Conservation (phyloP, 2,888 invertebrate genomes). For the Elmis aenea region DNA sequence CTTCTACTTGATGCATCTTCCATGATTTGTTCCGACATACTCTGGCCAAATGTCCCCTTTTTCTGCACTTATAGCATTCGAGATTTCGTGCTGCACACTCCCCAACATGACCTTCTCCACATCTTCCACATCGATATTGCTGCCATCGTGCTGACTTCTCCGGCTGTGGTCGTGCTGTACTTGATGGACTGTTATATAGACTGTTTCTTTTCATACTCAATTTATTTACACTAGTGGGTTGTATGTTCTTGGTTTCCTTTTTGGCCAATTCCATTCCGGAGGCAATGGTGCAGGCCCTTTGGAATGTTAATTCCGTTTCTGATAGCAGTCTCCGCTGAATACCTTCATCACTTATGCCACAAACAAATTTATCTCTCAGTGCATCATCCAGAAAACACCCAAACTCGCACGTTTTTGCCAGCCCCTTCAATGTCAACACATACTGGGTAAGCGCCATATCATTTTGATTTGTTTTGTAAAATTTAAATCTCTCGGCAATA, state of each 20-base stretch:
- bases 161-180: too few relatives aligned
- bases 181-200: too few relatives aligned
- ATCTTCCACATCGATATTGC: neutral
- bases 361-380: slow-evolving; percentile 14
- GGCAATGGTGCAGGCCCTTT: slow-evolving; percentile 6
- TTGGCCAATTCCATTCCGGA: slow-evolving; percentile 5
- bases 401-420: slow-evolving; percentile 13
- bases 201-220: too few relatives aligned
- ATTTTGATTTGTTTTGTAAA: too few relatives aligned
- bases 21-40: neutral
- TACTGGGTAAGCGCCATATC: too few relatives aligned
- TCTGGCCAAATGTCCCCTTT: slow-evolving; percentile 1
- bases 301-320: slow-evolving; percentile 6
- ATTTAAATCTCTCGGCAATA: too few relatives aligned
- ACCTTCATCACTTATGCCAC: slow-evolving; percentile 8
- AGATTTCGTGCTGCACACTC: slow-evolving; percentile 1
- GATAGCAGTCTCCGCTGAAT: slow-evolving; percentile 10
- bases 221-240: neutral
- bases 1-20: slow-evolving; percentile 1
- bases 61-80: neutral
- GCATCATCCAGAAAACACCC: slow-evolving; percentile 10
- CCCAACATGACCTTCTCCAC: neutral
- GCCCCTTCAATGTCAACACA: too few relatives aligned
- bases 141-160: too few relatives aligned
- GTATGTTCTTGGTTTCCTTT: slow-evolving; percentile 2